These are phyloP conservation scores for Notiomystis cincta DNA, from an alignment of 2,113 vertebrate species.

Conservation along the genomic window DNA sequence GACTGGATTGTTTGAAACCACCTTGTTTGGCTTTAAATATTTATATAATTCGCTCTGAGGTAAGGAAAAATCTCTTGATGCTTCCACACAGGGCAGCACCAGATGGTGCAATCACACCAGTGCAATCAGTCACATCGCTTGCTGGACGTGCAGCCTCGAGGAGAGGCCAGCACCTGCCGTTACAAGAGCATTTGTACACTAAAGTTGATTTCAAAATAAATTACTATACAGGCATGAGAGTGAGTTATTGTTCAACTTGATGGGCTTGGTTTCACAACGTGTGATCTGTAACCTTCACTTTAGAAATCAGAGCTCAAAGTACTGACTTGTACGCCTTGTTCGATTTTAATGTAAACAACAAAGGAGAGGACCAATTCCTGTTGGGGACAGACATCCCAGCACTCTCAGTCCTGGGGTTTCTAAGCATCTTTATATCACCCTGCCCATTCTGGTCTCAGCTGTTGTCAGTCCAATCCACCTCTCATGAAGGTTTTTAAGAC, in stretches of 20 bases:
- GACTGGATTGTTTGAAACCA: slow-evolving; percentile 38
- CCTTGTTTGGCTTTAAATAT: slow-evolving; percentile 52
- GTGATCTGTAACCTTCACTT: slow-evolving; percentile 25
- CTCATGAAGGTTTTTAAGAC: not conserved
- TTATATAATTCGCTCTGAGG: slow-evolving; percentile 52
- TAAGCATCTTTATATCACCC: not conserved
- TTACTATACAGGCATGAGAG: slow-evolving; percentile 61
- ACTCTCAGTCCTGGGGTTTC: not conserved
- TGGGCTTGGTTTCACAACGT: not conserved
- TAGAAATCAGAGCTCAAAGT: slow-evolving; percentile 35
- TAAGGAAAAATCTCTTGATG: slow-evolving; percentile 42
- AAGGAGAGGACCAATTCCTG: not conserved
- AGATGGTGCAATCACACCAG: slow-evolving; percentile 47
- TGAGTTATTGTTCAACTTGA: slow-evolving; percentile 28
- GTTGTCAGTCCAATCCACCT: not conserved
- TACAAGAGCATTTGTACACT: slow-evolving; percentile 38
- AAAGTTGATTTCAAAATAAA: slow-evolving; percentile 60
- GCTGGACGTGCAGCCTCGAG: not conserved
- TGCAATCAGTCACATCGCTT: not conserved
- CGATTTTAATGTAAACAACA: slow-evolving; percentile 30
- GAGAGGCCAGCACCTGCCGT: not conserved
- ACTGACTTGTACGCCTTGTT: not conserved
- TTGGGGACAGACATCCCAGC: not conserved
- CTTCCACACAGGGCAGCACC: slow-evolving; percentile 24
- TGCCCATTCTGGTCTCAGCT: not conserved